Percentiles rank a stretch among this genome's conserved stretches.
phyloP scores from a whole-genome alignment of 1,140 invertebrate species.

The Zaprionus lachaisei region DNA sequence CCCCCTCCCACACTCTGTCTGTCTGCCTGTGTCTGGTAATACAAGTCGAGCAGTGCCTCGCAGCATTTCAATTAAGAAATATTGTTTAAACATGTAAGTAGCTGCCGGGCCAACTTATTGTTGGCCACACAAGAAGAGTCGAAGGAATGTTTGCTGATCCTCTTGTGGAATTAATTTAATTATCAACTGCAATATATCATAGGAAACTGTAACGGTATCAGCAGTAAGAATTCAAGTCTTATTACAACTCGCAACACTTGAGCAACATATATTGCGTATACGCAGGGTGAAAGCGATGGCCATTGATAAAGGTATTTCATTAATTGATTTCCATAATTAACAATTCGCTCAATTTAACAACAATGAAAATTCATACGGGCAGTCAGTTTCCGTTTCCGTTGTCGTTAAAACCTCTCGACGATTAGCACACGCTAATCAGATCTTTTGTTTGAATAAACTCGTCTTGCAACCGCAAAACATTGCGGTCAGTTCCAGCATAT shows the following conservation, averaged over 20 bases:
- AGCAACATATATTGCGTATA: neutral
- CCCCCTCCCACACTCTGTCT: neutral
- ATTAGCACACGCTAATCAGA: conserved; percentile 25
- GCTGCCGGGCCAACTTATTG: conserved; percentile 42
- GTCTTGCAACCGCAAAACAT: conserved; percentile 19
- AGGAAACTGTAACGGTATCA: neutral
- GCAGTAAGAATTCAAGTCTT: neutral
- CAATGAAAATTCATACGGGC: neutral
- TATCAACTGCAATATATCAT: conserved; percentile 12
- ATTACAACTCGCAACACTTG: neutral
- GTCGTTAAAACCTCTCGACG: neutral
- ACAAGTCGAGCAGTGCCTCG: conserved; percentile 58
- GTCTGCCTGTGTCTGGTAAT: conserved; percentile 25
- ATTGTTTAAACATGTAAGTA: conserved; percentile 79
- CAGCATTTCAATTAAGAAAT: conserved; percentile 79
- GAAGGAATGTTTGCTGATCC: neutral
- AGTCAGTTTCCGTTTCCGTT: conserved; percentile 28
- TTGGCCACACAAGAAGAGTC: conserved; percentile 20
- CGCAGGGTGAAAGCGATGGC: neutral
- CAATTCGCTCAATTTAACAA: neutral
- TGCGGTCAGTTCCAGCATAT: conserved; percentile 7
- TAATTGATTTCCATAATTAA: too few species aligned
- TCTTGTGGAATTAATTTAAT: conserved; percentile 32
- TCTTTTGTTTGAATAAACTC: conserved; percentile 13
- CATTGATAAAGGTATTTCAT: too few species aligned